Percentiles rank a stretch among this genome's conserved stretches.
These are phyloP conservation scores for Callorhinus ursinus DNA, from an alignment of 2,113 vertebrate species.

Conservation along the genomic window DNA sequence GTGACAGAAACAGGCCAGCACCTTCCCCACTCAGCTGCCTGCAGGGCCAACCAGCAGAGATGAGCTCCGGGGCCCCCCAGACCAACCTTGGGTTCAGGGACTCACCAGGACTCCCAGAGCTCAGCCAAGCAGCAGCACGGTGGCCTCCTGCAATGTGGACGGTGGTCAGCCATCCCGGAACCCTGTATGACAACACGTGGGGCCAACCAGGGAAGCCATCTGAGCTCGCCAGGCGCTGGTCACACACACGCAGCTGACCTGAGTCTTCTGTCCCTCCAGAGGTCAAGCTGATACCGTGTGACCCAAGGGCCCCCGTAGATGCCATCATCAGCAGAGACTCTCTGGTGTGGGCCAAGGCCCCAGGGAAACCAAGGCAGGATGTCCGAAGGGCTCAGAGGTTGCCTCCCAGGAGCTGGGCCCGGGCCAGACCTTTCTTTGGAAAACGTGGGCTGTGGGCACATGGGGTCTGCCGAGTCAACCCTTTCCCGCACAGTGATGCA, in stretches of 20 bases:
- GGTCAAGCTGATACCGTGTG: fast-evolving
- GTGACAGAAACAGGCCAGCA: fast-evolving
- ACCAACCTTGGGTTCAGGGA: neutral
- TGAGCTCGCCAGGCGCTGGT: fast-evolving
- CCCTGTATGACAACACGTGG: fast-evolving
- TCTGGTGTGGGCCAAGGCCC: neutral
- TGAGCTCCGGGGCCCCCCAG: neutral
- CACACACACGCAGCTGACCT: neutral
- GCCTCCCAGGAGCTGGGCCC: neutral
- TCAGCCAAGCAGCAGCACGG: fast-evolving
- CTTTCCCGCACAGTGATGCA: neutral
- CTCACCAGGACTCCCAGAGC: fast-evolving
- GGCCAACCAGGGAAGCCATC: neutral
- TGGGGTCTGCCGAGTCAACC: neutral
- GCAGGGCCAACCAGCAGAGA: neutral
- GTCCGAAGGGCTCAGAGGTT: neutral
- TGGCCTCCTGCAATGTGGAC: fast-evolving
- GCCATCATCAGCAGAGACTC: neutral
- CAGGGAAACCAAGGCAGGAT: neutral
- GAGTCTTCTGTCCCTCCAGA: neutral
- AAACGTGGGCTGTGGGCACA: neutral
- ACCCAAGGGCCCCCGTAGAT: neutral
- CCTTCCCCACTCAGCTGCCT: fast-evolving
- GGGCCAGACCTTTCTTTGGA: neutral
- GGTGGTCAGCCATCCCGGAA: neutral